Evolutionary conservation across 2,797 vertebrate species (phyloP).

Genomic region (Sylvilagus floridanus): DNA sequence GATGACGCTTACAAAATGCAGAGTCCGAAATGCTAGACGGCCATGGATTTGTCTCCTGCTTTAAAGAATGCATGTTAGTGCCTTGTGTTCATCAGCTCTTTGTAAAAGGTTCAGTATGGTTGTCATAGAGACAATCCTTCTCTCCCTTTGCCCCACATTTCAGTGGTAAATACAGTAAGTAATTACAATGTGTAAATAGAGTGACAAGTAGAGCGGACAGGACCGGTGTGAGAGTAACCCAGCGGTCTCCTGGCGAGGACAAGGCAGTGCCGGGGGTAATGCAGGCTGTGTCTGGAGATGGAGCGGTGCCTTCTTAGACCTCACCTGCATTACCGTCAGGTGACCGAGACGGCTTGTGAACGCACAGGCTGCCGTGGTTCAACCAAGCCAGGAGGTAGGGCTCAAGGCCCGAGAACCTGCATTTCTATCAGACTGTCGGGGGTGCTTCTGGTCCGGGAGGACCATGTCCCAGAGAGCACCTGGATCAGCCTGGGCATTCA

Average conservation of each 20-base stretch:
- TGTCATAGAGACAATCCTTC: neutral
- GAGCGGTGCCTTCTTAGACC: neutral
- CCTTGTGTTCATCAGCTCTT: neutral
- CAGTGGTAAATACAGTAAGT: neutral
- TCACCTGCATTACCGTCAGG: accelerated
- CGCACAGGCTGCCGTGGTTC: neutral
- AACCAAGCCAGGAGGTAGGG: neutral
- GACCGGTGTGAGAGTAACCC: neutral
- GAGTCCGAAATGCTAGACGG: neutral
- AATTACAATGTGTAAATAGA: neutral
- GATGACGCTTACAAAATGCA: neutral
- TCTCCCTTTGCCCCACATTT: neutral
- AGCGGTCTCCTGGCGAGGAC: neutral
- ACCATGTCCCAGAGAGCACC: neutral
- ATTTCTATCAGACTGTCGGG: neutral
- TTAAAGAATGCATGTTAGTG: conserved; percentile 15
- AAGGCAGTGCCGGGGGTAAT: neutral
- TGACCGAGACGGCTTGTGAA: neutral
- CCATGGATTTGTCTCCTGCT: neutral
- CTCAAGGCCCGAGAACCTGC: neutral
- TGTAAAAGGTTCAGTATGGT: neutral
- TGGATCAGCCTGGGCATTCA: neutral
- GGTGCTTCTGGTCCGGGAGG: neutral
- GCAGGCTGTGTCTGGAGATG: neutral
- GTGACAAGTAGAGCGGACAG: neutral